Base-by-base conservation (phyloP, 2,888 invertebrate genomes). In the Enoplolaimus lenunculus region DNA sequence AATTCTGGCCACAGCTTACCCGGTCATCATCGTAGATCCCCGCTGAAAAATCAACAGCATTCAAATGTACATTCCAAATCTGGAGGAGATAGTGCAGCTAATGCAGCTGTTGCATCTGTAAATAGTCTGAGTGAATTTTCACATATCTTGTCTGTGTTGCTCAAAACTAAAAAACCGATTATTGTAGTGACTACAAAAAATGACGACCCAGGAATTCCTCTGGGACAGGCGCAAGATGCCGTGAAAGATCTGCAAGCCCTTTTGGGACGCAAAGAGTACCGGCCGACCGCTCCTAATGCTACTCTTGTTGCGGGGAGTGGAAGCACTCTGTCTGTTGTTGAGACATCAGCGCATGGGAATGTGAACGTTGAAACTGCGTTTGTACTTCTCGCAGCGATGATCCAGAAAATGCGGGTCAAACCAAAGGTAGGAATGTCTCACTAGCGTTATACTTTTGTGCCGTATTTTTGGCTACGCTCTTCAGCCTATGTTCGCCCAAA, bases 161-260 rank as follows among this genome's bases (percentile, higher is more conserved):
- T 91, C 71, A 93, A 92, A 84, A 88, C 91, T 7, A 97, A 95
- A 82, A 94, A 95, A 80, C 97, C 97, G 0, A 87, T 95, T 21
- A 89, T 97, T 1, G 84, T 97, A 73, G 93, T 91, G 0, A 93
- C 95, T 26, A 91, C 94, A 0, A 97, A 97, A 84, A 91, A 93
- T 81, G 97, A 97, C 80, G 92, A 92, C 80, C 88, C 90, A 0
- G 89, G 88, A 80, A 92, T 92, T 77, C 86, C 88, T 34, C 77
- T 77, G 65, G 72, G 77, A 13, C 75, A 78, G 26, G 74, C 73
- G 16, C 72, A 72, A 13, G 73, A 90, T 74, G n/a, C n/a, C n/a
- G 87, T 91, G 0, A 86, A 90, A 69, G 94, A 94, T 82, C 92
- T 91, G 0, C 93, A 93, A 79, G 88, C 89, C 77, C 84, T 97